Percentiles rank a stretch among this genome's conserved stretches.
Evolutionary conservation across 1,140 invertebrate species (phyloP).

Genomic region (Diachasma alloeum): DNA sequence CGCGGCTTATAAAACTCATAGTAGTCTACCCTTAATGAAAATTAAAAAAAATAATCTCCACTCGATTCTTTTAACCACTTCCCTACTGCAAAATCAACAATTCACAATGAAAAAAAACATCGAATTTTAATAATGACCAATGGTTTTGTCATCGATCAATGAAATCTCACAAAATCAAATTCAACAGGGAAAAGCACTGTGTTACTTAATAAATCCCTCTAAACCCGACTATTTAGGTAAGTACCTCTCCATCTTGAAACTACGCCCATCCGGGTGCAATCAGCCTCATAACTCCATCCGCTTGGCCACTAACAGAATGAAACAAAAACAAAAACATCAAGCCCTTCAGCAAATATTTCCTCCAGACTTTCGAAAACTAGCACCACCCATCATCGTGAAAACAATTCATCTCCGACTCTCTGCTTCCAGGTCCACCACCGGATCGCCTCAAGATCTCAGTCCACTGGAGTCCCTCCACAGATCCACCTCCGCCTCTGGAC

Average conservation of each 20-base stretch:
- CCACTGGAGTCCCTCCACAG: constrained; percentile 49
- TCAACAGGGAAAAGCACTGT: background rate
- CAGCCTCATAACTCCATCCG: background rate
- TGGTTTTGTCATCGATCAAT: no score
- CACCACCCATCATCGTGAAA: no score
- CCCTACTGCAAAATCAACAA: no score
- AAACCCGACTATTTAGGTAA: constrained; percentile 18
- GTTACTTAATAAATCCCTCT: background rate
- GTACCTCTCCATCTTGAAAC: constrained; percentile 22
- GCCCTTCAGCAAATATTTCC: background rate
- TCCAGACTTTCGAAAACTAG: background rate
- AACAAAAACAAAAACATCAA: background rate
- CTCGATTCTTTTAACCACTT: no score
- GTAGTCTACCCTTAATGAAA: no score
- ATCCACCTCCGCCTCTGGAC: constrained; percentile 33
- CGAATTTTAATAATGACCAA: no score
- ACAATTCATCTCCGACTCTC: constrained; percentile 14
- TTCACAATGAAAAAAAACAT: no score
- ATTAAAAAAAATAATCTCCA: no score
- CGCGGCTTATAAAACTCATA: no score
- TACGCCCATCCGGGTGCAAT: background rate
- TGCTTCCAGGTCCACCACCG: constrained; percentile 47
- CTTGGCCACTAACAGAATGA: background rate
- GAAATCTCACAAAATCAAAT: no score
- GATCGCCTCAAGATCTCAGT: constrained; percentile 39